A percentile compares a stretch with the other conserved stretches of the same genome.
phyloP scores from a whole-genome alignment of 2,113 vertebrate species.

The Lontra canadensis region DNA sequence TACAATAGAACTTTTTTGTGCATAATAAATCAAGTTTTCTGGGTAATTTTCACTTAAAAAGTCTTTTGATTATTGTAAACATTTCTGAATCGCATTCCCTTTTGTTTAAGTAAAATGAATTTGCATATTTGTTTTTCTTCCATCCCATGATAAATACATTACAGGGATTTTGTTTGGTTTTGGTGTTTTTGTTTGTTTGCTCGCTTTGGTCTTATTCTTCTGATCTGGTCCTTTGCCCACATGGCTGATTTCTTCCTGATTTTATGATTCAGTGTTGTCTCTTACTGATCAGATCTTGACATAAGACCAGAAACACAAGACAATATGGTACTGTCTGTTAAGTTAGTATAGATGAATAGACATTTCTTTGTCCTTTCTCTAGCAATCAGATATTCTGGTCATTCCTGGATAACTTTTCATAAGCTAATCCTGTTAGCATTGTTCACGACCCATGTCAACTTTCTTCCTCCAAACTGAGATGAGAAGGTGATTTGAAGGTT shows the following conservation, averaged over 20 bases:
- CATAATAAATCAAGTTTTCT: background rate
- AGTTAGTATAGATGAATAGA: background rate
- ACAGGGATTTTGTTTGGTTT: background rate
- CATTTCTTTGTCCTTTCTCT: background rate
- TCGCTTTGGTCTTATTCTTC: background rate
- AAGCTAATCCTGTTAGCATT: background rate
- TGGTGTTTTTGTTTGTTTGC: background rate
- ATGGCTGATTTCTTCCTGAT: background rate
- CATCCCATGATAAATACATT: background rate
- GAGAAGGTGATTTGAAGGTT: background rate
- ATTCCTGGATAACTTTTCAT: background rate
- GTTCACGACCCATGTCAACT: background rate
- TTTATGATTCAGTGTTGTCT: background rate
- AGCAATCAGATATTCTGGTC: background rate
- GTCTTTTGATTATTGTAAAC: background rate
- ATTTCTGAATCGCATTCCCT: background rate
- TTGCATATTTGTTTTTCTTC: background rate
- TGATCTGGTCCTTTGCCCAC: background rate
- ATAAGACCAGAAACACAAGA: background rate
- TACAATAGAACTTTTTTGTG: background rate
- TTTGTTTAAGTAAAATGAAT: background rate
- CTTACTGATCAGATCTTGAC: background rate
- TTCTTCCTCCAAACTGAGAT: background rate
- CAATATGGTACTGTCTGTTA: background rate
- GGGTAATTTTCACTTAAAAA: background rate